Conservation (phyloP, 2,888 invertebrate genomes). For the Papilio elwesi region DNA sequence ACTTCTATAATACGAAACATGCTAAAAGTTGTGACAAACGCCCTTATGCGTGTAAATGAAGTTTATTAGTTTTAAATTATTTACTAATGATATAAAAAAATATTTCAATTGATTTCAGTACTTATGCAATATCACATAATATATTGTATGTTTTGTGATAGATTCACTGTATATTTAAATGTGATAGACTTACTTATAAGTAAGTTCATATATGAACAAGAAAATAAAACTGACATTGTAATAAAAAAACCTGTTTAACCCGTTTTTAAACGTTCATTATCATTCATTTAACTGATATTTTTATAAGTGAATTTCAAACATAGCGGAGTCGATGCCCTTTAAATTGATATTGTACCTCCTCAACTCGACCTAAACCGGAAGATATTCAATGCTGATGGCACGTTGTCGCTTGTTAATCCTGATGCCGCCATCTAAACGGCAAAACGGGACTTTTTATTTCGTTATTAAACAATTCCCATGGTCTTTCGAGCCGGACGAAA, state of each 20-base stretch:
- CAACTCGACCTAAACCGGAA: constrained; percentile 52
- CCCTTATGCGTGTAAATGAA: too few species aligned
- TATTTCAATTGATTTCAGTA: too few species aligned
- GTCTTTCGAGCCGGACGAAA: constrained; percentile 45
- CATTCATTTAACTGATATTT: constrained; percentile 3
- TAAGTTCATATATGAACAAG: background rate
- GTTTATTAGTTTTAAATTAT: too few species aligned
- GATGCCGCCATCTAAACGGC: constrained; percentile 30
- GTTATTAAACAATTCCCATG: constrained; percentile 43
- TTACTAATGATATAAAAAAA: too few species aligned
- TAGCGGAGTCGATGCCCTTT: constrained; percentile 54
- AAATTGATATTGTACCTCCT: constrained; percentile 52
- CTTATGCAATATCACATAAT: too few species aligned
- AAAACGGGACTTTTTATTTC: constrained; percentile 38
- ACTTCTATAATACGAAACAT: too few species aligned
- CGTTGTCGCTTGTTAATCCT: constrained; percentile 23
- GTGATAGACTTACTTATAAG: too few species aligned
- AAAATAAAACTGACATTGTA: background rate
- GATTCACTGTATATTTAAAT: too few species aligned
- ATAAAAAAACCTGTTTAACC: constrained; percentile 4
- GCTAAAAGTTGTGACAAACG: too few species aligned
- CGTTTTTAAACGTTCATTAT: constrained; percentile 15
- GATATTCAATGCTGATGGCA: constrained; percentile 46
- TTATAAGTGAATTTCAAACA: constrained; percentile 50
- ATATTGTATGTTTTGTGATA: background rate